Conservation (phyloP, 2,888 invertebrate genomes). For the Digitonthophagus gazella region DNA sequence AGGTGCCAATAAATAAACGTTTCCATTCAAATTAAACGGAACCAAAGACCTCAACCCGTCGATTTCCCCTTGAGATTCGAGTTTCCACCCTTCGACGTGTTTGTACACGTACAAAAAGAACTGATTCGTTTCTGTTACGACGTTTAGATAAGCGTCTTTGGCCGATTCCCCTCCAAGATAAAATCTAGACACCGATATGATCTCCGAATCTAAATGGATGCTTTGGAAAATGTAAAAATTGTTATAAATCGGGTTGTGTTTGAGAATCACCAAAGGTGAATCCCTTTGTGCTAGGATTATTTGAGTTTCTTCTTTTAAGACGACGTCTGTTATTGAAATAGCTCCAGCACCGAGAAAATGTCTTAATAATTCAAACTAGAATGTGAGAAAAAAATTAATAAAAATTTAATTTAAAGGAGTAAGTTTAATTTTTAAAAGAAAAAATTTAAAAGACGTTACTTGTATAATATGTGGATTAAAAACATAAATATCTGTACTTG, state of each 20-base stretch:
- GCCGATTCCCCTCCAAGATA: constrained; percentile 41
- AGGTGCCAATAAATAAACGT: constrained; percentile 43
- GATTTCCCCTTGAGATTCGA: constrained; percentile 42
- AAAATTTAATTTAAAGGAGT: neutral
- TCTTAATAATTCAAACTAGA: constrained; percentile 43
- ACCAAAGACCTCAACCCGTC: constrained; percentile 43
- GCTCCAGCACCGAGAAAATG: constrained; percentile 40
- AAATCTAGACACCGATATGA: constrained; percentile 42
- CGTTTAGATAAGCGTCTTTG: constrained; percentile 42
- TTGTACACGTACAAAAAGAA: constrained; percentile 45
- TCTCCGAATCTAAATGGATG: constrained; percentile 39
- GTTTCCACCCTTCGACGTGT: constrained; percentile 45
- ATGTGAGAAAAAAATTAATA: constrained; percentile 24
- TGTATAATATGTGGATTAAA: constrained; percentile 38
- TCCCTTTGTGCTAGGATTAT: constrained; percentile 42
- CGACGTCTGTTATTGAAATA: constrained; percentile 41
- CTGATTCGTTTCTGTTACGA: constrained; percentile 40
- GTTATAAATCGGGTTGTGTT: constrained; percentile 41
- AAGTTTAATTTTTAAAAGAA: neutral
- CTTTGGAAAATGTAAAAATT: constrained; percentile 47
- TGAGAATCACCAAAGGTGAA: constrained; percentile 42
- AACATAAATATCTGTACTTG: constrained; percentile 39
- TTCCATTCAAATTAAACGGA: constrained; percentile 41
- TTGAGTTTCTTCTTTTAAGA: constrained; percentile 41
- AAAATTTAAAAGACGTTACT: constrained; percentile 33